Evolutionary conservation across 2,797 vertebrate species (phyloP).

Genomic region (Hybognathus amarus): DNA sequence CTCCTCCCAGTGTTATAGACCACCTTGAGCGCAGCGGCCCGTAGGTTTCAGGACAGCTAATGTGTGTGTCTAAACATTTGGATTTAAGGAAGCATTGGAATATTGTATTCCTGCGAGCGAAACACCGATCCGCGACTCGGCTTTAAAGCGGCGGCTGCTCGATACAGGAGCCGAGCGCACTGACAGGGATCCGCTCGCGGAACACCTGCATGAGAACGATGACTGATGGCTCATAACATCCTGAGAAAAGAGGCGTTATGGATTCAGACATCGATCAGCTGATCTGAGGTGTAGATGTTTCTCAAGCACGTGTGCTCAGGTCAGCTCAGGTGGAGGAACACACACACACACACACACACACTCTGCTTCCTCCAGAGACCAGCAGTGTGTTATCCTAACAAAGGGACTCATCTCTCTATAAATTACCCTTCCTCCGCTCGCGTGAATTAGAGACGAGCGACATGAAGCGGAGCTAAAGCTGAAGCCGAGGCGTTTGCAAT

Average conservation of each 20-base stretch:
- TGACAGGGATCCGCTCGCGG: conserved; percentile 36
- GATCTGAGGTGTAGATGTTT: conserved; percentile 56
- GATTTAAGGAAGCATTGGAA: conserved; percentile 17
- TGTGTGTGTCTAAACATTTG: conserved; percentile 6
- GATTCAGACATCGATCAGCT: conserved; percentile 57
- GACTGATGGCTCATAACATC: conserved; percentile 63
- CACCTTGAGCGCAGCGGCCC: neutral
- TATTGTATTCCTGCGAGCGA: conserved; percentile 40
- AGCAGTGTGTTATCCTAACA: conserved; percentile 57
- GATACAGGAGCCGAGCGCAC: conserved; percentile 19
- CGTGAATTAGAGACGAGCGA: conserved; percentile 57
- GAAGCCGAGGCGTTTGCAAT: conserved; percentile 49
- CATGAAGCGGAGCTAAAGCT: conserved; percentile 53
- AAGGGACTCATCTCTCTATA: conserved; percentile 60
- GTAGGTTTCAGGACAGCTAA: neutral
- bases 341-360: neutral
- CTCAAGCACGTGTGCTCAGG: conserved; percentile 18
- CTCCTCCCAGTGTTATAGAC: neutral
- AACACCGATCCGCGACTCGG: conserved; percentile 20
- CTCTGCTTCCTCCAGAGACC: conserved; percentile 47
- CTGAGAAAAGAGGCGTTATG: conserved; percentile 62
- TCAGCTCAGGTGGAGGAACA: conserved; percentile 21
- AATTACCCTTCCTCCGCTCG: conserved; percentile 58
- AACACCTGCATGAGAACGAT: conserved; percentile 53
- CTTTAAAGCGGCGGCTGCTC: conserved; percentile 51